Evolutionary conservation across 2,797 vertebrate species (phyloP).

Genomic region (Spinibarbus caldwelli): DNA sequence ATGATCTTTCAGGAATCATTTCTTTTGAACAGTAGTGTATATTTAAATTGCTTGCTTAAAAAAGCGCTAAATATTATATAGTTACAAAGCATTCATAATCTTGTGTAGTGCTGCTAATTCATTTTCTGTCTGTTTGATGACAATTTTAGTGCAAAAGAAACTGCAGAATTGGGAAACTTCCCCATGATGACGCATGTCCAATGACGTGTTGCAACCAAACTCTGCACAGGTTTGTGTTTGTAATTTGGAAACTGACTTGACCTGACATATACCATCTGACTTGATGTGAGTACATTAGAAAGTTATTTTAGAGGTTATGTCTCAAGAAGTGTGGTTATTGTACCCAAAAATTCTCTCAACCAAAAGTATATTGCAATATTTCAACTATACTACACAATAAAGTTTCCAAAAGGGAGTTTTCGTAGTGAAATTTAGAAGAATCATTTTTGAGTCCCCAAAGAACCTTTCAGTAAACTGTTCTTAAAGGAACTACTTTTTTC

Average conservation of each 20-base stretch:
- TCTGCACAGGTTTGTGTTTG: background rate
- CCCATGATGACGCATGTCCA: background rate
- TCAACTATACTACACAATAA: background rate
- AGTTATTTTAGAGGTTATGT: background rate
- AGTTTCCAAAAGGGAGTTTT: background rate
- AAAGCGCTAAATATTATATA: background rate
- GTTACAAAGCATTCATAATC: background rate
- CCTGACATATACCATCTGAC: no score
- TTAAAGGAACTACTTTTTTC: no score
- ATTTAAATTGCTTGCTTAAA: background rate
- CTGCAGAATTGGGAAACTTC: conserved; percentile 28
- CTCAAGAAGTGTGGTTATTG: background rate
- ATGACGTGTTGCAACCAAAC: background rate
- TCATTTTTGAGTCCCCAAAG: background rate
- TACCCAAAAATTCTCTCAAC: background rate
- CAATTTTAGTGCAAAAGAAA: conserved; percentile 5
- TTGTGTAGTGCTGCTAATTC: background rate
- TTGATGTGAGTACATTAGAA: background rate
- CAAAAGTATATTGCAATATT: background rate
- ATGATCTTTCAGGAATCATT: background rate
- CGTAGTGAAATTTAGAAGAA: background rate
- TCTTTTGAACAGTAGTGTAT: background rate
- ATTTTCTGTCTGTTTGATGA: background rate
- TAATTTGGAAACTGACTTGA: background rate
- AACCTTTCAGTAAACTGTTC: no score